phyloP scores from a whole-genome alignment of 1,140 invertebrate species.

The Chrysomallon squamiferum region DNA sequence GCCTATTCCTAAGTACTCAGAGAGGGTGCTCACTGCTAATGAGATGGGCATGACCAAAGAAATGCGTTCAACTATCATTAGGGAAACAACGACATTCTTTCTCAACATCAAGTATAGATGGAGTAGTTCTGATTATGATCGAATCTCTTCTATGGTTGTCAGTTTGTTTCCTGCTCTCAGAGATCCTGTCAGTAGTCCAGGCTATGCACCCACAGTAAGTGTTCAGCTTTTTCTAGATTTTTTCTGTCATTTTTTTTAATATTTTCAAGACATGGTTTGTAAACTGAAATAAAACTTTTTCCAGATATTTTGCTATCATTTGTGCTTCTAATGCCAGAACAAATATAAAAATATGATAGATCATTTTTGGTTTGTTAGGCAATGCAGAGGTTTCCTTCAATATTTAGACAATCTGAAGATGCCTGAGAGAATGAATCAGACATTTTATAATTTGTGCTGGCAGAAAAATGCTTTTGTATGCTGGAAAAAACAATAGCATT shows the following conservation, averaged over 20 bases:
- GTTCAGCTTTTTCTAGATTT: not conserved
- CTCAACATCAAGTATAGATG: conserved; percentile 29
- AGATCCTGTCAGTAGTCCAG: conserved; percentile 21
- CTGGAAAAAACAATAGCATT: no score
- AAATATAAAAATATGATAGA: no score
- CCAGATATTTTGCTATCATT: no score
- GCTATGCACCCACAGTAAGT: conserved; percentile 27
- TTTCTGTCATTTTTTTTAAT: not conserved
- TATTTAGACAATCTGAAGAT: no score
- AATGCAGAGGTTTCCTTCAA: no score
- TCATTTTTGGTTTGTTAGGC: no score
- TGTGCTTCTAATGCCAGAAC: no score
- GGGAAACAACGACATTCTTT: conserved; percentile 30
- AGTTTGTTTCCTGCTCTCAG: conserved; percentile 28
- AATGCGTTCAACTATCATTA: conserved; percentile 24
- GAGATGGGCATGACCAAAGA: conserved; percentile 21
- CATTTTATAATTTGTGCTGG: no score
- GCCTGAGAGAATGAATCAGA: no score
- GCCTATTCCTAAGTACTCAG: conserved; percentile 14
- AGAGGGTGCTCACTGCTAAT: conserved; percentile 24
- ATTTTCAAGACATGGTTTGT: not conserved
- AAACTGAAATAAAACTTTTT: no score
- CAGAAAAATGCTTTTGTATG: no score
- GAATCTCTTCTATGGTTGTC: conserved; percentile 27
- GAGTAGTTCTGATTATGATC: conserved; percentile 30